Evolutionary conservation across 2,888 invertebrate genomes (phyloP), one percentile per base, ranked within the genome.

Genomic region (Tupiocoris notatus): DNA sequence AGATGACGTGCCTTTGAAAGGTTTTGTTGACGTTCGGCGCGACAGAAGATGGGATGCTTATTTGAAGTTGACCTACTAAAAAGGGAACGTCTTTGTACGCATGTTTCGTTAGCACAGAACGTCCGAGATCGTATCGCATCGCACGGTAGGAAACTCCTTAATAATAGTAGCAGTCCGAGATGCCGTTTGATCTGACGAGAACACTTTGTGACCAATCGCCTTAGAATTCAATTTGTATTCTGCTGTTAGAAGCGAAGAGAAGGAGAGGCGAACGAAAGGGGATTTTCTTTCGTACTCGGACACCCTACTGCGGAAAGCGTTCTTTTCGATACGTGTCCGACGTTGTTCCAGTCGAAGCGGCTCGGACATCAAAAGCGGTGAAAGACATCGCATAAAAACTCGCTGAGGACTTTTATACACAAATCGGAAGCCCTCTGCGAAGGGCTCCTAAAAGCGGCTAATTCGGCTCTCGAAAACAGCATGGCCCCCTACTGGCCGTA

Each of bases 131-230:
- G 61, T 73, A 20, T 20, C 20, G 59, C 16, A 62, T 73, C 61
- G 22, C 73, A 20, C 73, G 22, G 61, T 62, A 25, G 73, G 73
- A 39, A 54, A 62, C 25, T 73, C 62, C 25, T 23, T 62, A 3
- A 20, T 54, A 17, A 73, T 62, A 61, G 61, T 18, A 67, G 62
- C 23, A 58, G 61, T 24, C 56, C 25, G 58, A 2, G 73, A 62
- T 61, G 73, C 62, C 62, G 73, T 73, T 73, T 73, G 73, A 73
- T 73, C 73, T 61, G 73, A 62, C 61, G 62, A 73, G 73, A 73
- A 73, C 62, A 73, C 73, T 54, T 73, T 73, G 73, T 73, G 73
- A 73, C 73, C 73, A 73, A 73, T 73, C 73, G 73, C 73, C 62
- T 73, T 73, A 73, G 63, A 57, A 73, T 73, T 73, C 73, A 73